Evolutionary conservation across 2,888 invertebrate species (phyloP), one percentile per base, ranked within the genome.

Genomic region (Tyria jacobaeae): DNA sequence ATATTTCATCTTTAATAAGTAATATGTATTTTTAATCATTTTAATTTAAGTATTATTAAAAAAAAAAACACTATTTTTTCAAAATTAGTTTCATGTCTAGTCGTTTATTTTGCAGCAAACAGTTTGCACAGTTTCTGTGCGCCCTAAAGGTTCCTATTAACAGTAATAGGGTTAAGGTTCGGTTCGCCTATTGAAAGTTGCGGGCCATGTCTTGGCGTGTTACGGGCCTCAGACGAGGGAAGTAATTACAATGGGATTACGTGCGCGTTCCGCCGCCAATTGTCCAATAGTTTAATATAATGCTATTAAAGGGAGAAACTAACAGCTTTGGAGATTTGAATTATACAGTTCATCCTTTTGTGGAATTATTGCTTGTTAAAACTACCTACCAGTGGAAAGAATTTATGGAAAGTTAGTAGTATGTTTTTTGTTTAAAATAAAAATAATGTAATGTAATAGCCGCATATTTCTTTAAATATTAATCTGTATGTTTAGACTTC

Each of bases 211-310:
- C 63, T 62, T 62, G 37, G 39, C 61, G 37, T 53, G 39, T 61
- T 37, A 56, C 44, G 15, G 17, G 41, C 15, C 3, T 27, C 24
- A 31, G 48, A 51, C 47, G 60, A 59, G 48, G 52, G 54, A 24
- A 52, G 47, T 65, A 60, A 68, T 74, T 73, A 63, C 68, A 57
- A 65, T 53, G 27, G 56, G 63, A 63, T 68, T 70, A 66, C 58
- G 34, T 41, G 39, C 39, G 27, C 35, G 56, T 21, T 25, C 15
- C 35, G 7, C 51, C 25, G 41, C 31, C 50, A 44, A 58, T 52
- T 34, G 50, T 51, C n/a, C 14, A 47, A 58, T 47, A 56, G 61
- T 52, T 51, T 14, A 17, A 44, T 58, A 35, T 47, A 52, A 58
- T 58, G 51, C 35, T 44, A 25, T 34, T 48, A 34, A 34, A 34